Conservation (phyloP, 2,113 vertebrate genomes). For the Hippocampus abdominalis region DNA sequence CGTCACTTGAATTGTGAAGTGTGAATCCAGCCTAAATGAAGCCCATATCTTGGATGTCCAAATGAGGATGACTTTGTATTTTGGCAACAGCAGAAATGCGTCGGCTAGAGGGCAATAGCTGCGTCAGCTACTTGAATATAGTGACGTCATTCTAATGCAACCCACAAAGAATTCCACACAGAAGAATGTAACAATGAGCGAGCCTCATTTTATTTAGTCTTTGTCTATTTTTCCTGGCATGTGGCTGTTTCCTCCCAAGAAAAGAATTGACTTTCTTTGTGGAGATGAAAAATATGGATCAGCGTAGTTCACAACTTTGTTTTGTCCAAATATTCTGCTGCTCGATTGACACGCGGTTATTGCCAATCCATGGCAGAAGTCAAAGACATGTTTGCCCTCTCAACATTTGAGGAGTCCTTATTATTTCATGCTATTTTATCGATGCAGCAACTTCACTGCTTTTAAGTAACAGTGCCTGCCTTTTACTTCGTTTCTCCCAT, state of each 20-base stretch:
- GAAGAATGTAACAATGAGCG: neutral
- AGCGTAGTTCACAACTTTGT: neutral
- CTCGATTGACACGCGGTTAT: neutral
- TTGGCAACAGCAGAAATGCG: neutral
- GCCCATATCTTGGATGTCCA: neutral
- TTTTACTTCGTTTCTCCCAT: slow-evolving; percentile 41
- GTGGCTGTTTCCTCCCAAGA: neutral
- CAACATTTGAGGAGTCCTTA: slow-evolving; percentile 2
- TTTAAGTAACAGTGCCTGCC: slow-evolving; percentile 8
- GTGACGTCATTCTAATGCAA: neutral
- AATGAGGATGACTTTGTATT: neutral
- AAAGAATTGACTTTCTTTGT: too few species aligned
- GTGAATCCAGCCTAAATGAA: neutral
- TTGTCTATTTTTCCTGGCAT: neutral
- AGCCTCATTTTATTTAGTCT: neutral
- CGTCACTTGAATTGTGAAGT: neutral
- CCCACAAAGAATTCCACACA: neutral
- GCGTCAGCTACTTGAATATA: neutral
- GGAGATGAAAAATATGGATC: neutral
- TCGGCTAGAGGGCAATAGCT: neutral
- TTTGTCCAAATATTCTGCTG: neutral
- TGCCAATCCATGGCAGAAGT: neutral
- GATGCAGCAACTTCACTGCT: neutral
- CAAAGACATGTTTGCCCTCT: neutral
- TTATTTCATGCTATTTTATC: neutral